Percentiles rank a stretch among this genome's conserved stretches.
phyloP scores from a whole-genome alignment of 2,797 vertebrate species.

The Poeciliopsis gracilis region DNA sequence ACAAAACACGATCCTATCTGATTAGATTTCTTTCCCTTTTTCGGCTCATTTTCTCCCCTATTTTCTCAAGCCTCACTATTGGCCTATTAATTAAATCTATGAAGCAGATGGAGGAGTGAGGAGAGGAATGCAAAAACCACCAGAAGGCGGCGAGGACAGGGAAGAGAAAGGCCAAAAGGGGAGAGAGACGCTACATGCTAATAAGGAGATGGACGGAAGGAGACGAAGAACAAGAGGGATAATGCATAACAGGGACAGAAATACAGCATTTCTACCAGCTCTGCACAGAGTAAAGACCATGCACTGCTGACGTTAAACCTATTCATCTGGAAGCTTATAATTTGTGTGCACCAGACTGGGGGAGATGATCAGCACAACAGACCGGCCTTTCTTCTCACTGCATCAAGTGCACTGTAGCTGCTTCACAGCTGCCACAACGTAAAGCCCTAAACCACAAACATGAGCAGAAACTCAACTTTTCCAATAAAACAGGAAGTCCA shows the following conservation, averaged over 20 bases:
- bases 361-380: neutral
- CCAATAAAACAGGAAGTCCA: neutral
- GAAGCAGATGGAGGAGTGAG: conserved; percentile 63
- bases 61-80: conserved; percentile 57
- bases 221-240: neutral
- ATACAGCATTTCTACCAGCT: neutral
- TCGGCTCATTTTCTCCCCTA: conserved; percentile 25
- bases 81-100: conserved; percentile 70
- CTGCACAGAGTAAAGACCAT: neutral
- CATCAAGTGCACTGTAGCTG: neutral
- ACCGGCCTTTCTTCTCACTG: neutral
- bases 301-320: neutral
- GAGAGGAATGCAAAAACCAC: conserved; percentile 57
- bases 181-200: conserved; percentile 28
- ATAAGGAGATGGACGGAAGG: conserved; percentile 9
- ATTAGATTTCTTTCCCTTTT: conserved; percentile 55
- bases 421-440: neutral
- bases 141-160: conserved; percentile 45
- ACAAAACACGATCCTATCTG: conserved; percentile 38
- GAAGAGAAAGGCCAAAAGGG: conserved; percentile 46
- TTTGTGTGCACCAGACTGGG: neutral
- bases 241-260: neutral
- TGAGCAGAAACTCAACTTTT: neutral
- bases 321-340: neutral
- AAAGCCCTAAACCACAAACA: neutral